Conservation (phyloP, 92 coral and sea anemone genomes). For the Porites evermanni region DNA sequence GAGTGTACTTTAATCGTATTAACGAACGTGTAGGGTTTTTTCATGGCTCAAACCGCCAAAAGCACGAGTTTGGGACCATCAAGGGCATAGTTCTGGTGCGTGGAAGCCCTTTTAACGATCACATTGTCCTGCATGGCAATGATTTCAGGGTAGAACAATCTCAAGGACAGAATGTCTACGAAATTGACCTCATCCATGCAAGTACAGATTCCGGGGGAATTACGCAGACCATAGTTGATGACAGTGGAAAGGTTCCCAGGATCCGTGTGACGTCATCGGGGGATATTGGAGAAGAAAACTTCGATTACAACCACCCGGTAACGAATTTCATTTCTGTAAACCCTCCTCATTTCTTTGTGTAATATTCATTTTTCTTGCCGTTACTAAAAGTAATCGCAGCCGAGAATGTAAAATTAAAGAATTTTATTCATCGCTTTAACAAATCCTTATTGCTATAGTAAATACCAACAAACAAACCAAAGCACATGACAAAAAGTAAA, state of each 20-base stretch:
- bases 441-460: background rate
- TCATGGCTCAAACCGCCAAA: constrained; percentile 36
- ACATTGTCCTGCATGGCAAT: constrained; percentile 40
- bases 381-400: constrained; percentile 9
- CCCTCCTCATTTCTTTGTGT: background rate
- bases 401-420: constrained; percentile 9
- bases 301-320: constrained; percentile 38
- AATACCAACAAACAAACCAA: background rate
- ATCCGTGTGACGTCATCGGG: constrained; percentile 41
- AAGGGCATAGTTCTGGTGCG: constrained; percentile 47
- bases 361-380: constrained; percentile 12
- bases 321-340: constrained; percentile 7
- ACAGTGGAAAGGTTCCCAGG: constrained; percentile 34
- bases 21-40: constrained; percentile 39
- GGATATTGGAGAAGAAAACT: constrained; percentile 38
- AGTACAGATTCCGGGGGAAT: constrained; percentile 26
- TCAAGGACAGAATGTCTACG: constrained; percentile 45
- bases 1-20: constrained; percentile 39
- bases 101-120: constrained; percentile 50
- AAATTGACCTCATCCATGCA: constrained; percentile 29
- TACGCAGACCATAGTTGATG: constrained; percentile 35
- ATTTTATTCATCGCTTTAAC: constrained; percentile 16
- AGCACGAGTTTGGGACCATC: constrained; percentile 47
- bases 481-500: background rate
- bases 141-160: constrained; percentile 41